Percentiles rank a stretch among this genome's conserved stretches.
Evolutionary conservation across 2,113 vertebrate species (phyloP).

Genomic region (Synodontis membranacea): DNA sequence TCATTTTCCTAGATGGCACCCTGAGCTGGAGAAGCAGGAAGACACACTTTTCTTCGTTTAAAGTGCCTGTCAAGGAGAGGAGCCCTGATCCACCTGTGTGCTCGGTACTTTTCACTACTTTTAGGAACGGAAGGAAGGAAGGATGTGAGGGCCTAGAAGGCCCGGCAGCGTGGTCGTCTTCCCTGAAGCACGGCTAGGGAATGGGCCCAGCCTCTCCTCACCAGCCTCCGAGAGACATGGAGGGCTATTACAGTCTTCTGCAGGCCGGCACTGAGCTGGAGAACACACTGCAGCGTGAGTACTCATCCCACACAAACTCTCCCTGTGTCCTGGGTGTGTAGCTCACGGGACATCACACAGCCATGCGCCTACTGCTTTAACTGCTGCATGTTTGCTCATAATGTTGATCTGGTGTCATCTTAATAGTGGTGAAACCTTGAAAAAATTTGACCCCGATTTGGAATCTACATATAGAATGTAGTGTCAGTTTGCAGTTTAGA

Average conservation of each 20-base stretch:
- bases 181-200: constrained; percentile 51
- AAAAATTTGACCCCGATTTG: constrained; percentile 52
- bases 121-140: constrained; percentile 50
- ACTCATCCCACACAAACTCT: constrained; percentile 5
- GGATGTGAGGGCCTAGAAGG: constrained; percentile 64
- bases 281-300: constrained; percentile 79
- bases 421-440: constrained; percentile 40
- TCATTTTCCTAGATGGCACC: constrained; percentile 39
- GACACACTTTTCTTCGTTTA: constrained; percentile 57
- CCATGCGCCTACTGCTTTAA: not conserved
- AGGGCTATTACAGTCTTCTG: constrained; percentile 80
- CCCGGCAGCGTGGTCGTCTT: constrained; percentile 15
- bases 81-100: constrained; percentile 3
- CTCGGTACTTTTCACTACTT: constrained; percentile 32
- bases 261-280: constrained; percentile 78
- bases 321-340: not conserved
- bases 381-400: not conserved
- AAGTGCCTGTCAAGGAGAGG: constrained; percentile 58
- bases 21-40: constrained; percentile 39
- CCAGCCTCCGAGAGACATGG: constrained; percentile 75
- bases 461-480: constrained; percentile 1
- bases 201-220: constrained; percentile 71
- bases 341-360: not conserved
- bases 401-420: not conserved
- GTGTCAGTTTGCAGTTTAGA: not conserved